Evolutionary conservation across 1,140 invertebrate genomes (phyloP), one percentile per base, ranked within the genome.

Genomic region (Homalodisca vitripennis): DNA sequence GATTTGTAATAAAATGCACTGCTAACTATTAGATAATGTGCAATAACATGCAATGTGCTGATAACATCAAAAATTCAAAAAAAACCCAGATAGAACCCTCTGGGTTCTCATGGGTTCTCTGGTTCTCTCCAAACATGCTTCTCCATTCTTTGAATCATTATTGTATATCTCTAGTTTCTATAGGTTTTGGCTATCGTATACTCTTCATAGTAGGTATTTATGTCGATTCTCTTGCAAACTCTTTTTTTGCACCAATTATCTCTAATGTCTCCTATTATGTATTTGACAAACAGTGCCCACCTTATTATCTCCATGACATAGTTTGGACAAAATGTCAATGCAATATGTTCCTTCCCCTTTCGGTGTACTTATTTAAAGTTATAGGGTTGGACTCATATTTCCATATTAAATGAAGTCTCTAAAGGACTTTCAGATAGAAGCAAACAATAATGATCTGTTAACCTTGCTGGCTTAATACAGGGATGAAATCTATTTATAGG

Each of bases 401-500:
- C 31, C 70, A 76, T 34, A 80, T 66, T 0, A 79, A 78, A n/a
- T 84, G 68, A 41, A 81, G 53, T 53, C 77, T 79, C 0, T 70
- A 74, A 1, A 77, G 75, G 64, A 82, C 78, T 70, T 78, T 80
- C 1, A 82, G 72, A 2, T 75, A 75, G 26, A 76, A 72, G 70
- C 3, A 85, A 75, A 73, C 68, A 83, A 81, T 69, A 73, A 47
- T 82, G 79, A 67, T 83, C 81, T 0, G 80, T 82, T 60, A 84
- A 82, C 22, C 77, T 62, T 3, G 32, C 74, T 14, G 75, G 76
- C 48, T 79, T 74, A 29, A 78, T 65, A 48, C 74, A 77, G 1
- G 31, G 66, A 20, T 74, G 63, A 55, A 79, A 80, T 32, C 80
- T 75, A 46, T 79, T 71, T 0, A 83, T 73, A 1, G n/a, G 78